These are phyloP conservation scores for Tragelaphus buxtoni DNA, from an alignment of 2,113 vertebrate genomes.

Conservation along the genomic window DNA sequence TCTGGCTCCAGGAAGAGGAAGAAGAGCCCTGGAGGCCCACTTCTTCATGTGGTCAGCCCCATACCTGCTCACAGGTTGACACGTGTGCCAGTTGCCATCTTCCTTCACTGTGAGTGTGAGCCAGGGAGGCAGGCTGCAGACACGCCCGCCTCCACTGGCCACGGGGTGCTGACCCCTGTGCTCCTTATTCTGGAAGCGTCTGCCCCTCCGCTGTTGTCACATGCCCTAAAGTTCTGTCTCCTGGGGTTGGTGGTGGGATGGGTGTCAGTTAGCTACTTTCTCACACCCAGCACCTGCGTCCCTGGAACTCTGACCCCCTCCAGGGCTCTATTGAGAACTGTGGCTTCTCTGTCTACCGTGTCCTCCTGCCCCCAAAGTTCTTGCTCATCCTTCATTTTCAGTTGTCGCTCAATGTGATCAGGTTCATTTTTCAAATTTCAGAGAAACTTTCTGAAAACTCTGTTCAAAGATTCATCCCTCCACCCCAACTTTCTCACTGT, in stretches of 20 bases:
- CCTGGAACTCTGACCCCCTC: not conserved
- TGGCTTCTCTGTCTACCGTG: rapidly evolving
- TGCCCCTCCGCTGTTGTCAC: not conserved
- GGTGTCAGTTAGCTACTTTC: not conserved
- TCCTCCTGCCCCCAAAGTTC: not conserved
- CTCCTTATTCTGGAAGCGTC: not conserved
- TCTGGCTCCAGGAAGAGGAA: not conserved
- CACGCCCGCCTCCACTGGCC: rapidly evolving
- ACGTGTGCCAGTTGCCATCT: rapidly evolving
- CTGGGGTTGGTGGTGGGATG: rapidly evolving
- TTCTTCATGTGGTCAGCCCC: not conserved
- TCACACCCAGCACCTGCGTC: not conserved
- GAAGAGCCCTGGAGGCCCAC: rapidly evolving
- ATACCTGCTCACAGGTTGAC: not conserved
- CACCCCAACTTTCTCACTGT: not conserved
- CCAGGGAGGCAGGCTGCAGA: not conserved
- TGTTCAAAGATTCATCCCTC: not conserved
- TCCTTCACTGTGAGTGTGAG: not conserved
- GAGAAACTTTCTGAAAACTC: not conserved
- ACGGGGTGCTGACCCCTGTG: too few relatives aligned
- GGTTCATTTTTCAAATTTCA: not conserved
- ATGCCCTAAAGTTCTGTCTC: not conserved
- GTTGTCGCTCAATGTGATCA: not conserved
- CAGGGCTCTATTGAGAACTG: too few relatives aligned
- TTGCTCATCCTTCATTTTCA: not conserved